These are phyloP conservation scores for Steinernema carpocapsae DNA, from an alignment of 2,888 invertebrate genomes.

Conservation along the genomic window DNA sequence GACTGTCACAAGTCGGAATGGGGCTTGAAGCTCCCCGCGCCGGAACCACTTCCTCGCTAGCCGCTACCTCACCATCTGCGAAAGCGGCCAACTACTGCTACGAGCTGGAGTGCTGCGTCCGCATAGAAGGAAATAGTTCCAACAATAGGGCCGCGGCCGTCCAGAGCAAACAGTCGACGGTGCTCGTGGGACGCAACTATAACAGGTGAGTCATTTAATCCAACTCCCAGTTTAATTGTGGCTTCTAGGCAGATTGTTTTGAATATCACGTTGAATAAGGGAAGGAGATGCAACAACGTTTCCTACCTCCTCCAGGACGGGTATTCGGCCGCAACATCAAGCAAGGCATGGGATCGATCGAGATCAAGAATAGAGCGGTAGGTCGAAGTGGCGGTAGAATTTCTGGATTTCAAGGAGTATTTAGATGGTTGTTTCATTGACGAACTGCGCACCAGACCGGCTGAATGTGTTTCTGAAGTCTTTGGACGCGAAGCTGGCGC, in stretches of 20 bases:
- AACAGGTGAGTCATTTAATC: not conserved
- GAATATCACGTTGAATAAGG: constrained; percentile 46
- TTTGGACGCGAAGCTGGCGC: constrained; percentile 55
- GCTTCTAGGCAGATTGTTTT: constrained; percentile 53
- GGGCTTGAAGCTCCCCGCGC: no score
- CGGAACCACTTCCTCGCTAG: not conserved
- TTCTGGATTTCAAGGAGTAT: not conserved
- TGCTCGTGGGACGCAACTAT: constrained; percentile 7
- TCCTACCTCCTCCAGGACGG: constrained; percentile 46
- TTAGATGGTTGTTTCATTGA: constrained; percentile 49
- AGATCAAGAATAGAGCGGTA: constrained; percentile 50
- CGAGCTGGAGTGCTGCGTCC: constrained; percentile 50
- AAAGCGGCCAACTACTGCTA: constrained; percentile 46
- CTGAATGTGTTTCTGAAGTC: constrained; percentile 59
- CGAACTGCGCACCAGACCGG: constrained; percentile 54
- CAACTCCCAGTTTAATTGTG: no score
- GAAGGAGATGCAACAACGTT: constrained; percentile 37
- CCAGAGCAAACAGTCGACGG: constrained; percentile 15
- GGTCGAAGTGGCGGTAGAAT: not conserved
- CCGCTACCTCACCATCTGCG: constrained; percentile 12
- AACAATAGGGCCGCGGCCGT: not conserved
- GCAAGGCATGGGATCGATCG: constrained; percentile 51
- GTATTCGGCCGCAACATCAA: constrained; percentile 43
- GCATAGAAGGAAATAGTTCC: constrained; percentile 39
- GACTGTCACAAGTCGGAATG: no score